Evolutionary conservation across 2,888 invertebrate genomes (phyloP).

Genomic region (Pheosia gnoma): DNA sequence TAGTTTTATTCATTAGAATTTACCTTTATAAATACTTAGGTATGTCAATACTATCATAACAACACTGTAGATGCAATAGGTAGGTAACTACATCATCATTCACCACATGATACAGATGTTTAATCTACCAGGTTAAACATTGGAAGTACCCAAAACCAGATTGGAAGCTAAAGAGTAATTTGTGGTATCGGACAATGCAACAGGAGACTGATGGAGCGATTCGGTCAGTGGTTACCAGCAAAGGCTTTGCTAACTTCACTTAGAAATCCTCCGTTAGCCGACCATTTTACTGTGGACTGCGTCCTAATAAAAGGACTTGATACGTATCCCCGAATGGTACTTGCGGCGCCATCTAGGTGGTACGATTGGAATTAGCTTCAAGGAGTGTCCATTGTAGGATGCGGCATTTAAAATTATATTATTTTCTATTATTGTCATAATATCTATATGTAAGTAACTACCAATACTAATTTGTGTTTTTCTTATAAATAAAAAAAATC

Average conservation of each 20-base stretch:
- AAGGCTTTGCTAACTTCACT: conserved; percentile 38
- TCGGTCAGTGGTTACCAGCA: conserved; percentile 29
- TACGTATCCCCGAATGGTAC: conserved; percentile 25
- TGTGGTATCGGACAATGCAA: conserved; percentile 39
- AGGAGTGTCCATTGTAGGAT: neutral
- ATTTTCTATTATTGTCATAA: too few species aligned
- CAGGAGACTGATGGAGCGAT: conserved; percentile 36
- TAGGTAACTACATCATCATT: too few species aligned
- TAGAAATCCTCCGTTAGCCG: conserved; percentile 25
- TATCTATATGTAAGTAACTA: too few species aligned
- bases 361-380: conserved; percentile 20
- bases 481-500: too few species aligned
- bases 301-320: conserved; percentile 39
- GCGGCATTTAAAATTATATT: too few species aligned
- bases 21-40: too few species aligned
- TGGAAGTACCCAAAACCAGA: conserved; percentile 15
- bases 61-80: too few species aligned
- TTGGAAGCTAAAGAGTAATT: conserved; percentile 32
- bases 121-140: too few species aligned
- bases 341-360: conserved; percentile 35
- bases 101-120: too few species aligned
- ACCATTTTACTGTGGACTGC: conserved; percentile 34
- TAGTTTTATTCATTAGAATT: too few species aligned
- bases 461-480: too few species aligned
- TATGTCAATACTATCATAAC: too few species aligned